These are phyloP conservation scores for Cynocephalus volans DNA, from an alignment of 2,113 vertebrate species.

Conservation along the genomic window DNA sequence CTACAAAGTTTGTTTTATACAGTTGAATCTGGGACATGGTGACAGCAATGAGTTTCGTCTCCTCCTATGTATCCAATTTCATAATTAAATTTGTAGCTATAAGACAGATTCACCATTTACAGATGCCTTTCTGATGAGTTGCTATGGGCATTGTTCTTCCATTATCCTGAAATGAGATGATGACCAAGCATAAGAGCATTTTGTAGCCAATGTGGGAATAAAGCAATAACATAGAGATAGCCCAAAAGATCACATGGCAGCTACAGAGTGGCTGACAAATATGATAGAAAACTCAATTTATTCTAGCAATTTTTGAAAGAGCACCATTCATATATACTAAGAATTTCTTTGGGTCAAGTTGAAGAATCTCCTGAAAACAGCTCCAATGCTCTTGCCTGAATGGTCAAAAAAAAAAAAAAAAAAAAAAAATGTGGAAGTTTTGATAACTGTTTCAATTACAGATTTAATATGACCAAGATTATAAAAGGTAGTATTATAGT, in stretches of 20 bases:
- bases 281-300: constrained; percentile 58
- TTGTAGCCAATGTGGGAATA: constrained; percentile 41
- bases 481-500: not conserved
- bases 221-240: constrained; percentile 51
- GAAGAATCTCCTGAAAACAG: constrained; percentile 66
- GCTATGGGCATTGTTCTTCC: constrained; percentile 10
- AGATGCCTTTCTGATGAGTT: not conserved
- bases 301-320: constrained; percentile 69
- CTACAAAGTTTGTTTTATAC: not conserved
- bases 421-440: constrained; percentile 20
- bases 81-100: constrained; percentile 9
- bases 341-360: constrained; percentile 56
- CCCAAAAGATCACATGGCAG: constrained; percentile 51
- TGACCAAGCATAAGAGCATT: constrained; percentile 33
- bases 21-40: not conserved
- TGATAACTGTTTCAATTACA: constrained; percentile 39
- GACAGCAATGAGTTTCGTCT: not conserved
- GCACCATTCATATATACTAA: constrained; percentile 29
- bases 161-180: constrained; percentile 39
- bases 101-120: not conserved
- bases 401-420: not conserved
- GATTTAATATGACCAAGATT: not conserved
- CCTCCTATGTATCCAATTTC: not conserved
- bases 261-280: constrained; percentile 66
- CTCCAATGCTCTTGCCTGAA: constrained; percentile 35